Base-by-base conservation (phyloP, 1,140 invertebrate genomes). In the Mizuhopecten yessoensis region DNA sequence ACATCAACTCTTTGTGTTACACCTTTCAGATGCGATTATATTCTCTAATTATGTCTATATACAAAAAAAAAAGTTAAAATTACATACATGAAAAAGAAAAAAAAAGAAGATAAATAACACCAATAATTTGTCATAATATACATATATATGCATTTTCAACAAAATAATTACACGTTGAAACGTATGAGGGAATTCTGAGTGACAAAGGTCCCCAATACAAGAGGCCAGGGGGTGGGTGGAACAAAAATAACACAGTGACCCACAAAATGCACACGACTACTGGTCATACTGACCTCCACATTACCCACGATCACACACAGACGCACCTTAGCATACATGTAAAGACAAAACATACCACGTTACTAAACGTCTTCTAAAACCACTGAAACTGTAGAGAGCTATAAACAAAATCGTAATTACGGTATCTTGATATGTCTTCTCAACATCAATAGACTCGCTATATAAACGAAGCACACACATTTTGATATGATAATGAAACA, bases 401-500 rank as follows among this genome's bases (percentile, higher is more conserved):
- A 75, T 20, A 17, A 75, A 75, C 57, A 29, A 75, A 29, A 49
- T 49, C 11, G 20, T 75, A 23, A n/a, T 75, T 17, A 29, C 1
- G 23, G 23, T 75, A 29, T 75, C n/a, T 29, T 75, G 57, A 75
- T 75, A 75, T 75, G 57, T 75, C 57, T 75, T 75, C 23, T 9
- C 17, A 75, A 75, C 23, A 29, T 9, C 17, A 75, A 29, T 29
- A 75, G 57, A 75, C 57, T 29, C n/a, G 36, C n/a, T 5, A 75
- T 29, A n/a, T 49, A 7, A 7, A 7, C 5, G 13, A 45, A 45
- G 42, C 57, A 75, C 23, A 17, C 9, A 75, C 57, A 75, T 29
- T 45, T 75, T 29, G 57, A 75, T 75, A 75, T 75, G 57, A 75
- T 75, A 75, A 75, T 75, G 57, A n/a, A 75, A 75, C 57, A 57